Evolutionary conservation across 2,797 vertebrate genomes (phyloP), one percentile per base, ranked within the genome.

Genomic region (Cirrhinus molitorella): DNA sequence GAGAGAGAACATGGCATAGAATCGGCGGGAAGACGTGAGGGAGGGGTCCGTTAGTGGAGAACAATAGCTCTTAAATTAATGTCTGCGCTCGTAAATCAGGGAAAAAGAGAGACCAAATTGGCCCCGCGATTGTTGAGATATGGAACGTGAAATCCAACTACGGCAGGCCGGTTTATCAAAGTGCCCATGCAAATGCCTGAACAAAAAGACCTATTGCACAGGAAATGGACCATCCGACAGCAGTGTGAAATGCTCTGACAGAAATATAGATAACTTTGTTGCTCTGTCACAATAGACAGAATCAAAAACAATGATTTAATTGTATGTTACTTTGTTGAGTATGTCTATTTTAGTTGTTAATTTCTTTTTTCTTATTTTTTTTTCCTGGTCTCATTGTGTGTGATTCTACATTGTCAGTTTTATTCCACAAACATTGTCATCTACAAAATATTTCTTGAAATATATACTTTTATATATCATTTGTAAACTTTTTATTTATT

Each of bases 11-110:
- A 81, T 63, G 73, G 67, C 55, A 61, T 87, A 85, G 91, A 86
- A 91, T 89, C 90, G 89, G 90, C 90, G 90, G 91, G 88, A 85
- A 91, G 89, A 28, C 25, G 25, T 4, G 34, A 55, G 47, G 81
- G 59, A 43, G 79, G 92, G 91, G 90, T 89, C 90, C 76, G 88
- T 72, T 88, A 91, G 91, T 89, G 84, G 92, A 94, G 94, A 94
- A 95, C 94, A 95, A 95, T 95, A 93, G 93, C 93, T 94, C 93
- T 94, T 95, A 95, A 95, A 95, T 93, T 93, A 95, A 95, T 94
- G 94, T 93, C 91, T 88, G 92, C 90, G 91, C 93, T 94, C 92
- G 90, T 95, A 94, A 94, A 94, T 95, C 94, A 94, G 91, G 91
- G 91, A 92, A 92, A 93, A 92, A 92, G 90, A 92, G 93, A 92